These are phyloP conservation scores for Sycophila texana DNA, from an alignment of 2,888 invertebrate species.

Conservation along the genomic window DNA sequence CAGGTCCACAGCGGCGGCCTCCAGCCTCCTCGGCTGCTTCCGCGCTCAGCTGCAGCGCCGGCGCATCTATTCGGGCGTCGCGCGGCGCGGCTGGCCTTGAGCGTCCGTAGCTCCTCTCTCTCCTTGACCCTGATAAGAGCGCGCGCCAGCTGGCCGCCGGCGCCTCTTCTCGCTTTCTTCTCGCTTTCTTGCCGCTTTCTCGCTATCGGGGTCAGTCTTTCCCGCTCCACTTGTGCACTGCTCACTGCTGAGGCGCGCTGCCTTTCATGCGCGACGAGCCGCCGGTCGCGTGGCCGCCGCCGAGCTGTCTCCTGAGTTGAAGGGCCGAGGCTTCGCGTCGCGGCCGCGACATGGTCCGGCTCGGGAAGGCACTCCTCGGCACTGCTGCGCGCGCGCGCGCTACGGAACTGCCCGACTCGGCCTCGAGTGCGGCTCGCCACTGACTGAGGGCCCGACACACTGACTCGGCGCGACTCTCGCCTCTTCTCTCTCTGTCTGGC, in stretches of 20 bases:
- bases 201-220: too few relatives aligned
- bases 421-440: constrained; percentile 50
- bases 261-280: constrained; percentile 45
- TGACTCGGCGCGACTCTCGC: constrained; percentile 22
- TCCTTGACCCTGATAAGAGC: constrained; percentile 54
- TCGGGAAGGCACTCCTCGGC: background rate
- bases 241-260: background rate
- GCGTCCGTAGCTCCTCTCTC: constrained; percentile 27
- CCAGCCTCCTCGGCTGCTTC: constrained; percentile 17
- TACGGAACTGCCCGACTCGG: too few relatives aligned
- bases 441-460: constrained; percentile 48
- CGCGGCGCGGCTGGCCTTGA: constrained; percentile 23
- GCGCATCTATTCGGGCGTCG: background rate
- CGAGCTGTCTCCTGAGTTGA: constrained; percentile 42
- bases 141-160: background rate
- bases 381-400: too few relatives aligned
- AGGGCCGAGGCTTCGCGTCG: constrained; percentile 27
- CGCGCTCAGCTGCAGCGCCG: background rate
- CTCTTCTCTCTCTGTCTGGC: constrained; percentile 20
- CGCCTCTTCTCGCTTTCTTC: constrained; percentile 1
- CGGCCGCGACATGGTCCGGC: constrained; percentile 33
- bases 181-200: too few relatives aligned
- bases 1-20: constrained; percentile 39
- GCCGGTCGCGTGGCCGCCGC: constrained; percentile 49
- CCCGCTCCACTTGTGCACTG: too few relatives aligned